Conservation (phyloP, 2,797 vertebrate species). For the Babyrousa celebensis region DNA sequence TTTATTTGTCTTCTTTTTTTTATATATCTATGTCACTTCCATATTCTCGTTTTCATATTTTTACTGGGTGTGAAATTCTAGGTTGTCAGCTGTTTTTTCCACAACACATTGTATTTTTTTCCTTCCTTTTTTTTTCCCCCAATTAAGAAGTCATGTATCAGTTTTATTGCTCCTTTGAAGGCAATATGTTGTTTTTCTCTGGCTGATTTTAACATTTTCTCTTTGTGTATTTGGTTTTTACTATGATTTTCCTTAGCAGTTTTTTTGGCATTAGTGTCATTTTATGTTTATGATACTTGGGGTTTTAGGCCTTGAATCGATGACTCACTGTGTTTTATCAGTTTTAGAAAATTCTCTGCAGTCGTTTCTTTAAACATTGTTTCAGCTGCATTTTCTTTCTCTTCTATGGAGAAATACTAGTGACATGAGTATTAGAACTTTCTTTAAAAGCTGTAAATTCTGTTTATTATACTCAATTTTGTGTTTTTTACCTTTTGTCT, state of each 20-base stretch:
- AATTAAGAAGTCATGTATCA: background rate
- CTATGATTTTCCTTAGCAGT: background rate
- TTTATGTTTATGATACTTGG: background rate
- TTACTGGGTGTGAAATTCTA: background rate
- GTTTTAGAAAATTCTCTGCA: slow-evolving; percentile 23
- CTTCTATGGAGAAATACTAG: background rate
- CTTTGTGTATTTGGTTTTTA: slow-evolving; percentile 15
- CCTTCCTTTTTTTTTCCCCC: background rate
- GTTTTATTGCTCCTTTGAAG: background rate
- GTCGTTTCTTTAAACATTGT: background rate
- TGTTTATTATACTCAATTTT: background rate
- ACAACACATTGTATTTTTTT: background rate
- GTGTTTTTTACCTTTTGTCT: background rate
- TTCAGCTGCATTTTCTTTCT: background rate
- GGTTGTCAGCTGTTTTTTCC: background rate
- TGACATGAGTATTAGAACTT: background rate
- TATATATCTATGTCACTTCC: background rate
- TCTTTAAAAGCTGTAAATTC: background rate
- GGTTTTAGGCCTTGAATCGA: background rate
- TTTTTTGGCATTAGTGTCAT: background rate
- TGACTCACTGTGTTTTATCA: background rate
- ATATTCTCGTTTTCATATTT: background rate
- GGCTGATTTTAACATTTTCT: background rate
- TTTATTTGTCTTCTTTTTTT: background rate
- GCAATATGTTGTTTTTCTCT: background rate